Percentiles rank a stretch among this genome's conserved stretches.
Conservation (phyloP, 2,113 vertebrate genomes). For the Xenopus borealis region DNA sequence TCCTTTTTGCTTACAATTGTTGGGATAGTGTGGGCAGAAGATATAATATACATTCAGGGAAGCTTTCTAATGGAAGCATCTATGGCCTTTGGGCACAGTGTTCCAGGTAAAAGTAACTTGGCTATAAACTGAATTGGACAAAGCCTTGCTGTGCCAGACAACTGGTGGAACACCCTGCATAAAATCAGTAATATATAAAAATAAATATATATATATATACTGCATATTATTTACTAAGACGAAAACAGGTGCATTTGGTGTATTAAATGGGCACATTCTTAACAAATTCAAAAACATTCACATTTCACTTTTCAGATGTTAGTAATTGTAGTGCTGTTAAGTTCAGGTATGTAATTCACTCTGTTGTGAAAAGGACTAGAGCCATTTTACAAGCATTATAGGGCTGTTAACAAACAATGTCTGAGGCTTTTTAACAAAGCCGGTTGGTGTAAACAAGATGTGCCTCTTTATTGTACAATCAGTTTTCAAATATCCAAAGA, state of each 20-base stretch:
- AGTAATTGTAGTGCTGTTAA: background rate
- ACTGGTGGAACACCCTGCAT: background rate
- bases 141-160: background rate
- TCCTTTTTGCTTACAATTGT: no score
- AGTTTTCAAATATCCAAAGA: constrained; percentile 35
- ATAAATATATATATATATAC: background rate
- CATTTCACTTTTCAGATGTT: background rate
- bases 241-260: background rate
- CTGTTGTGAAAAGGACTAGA: background rate
- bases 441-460: constrained; percentile 38
- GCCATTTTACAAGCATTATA: background rate
- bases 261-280: background rate
- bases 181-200: background rate
- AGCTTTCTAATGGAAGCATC: no score
- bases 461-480: constrained; percentile 43
- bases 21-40: no score
- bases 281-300: background rate
- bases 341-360: background rate
- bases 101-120: background rate
- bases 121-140: background rate
- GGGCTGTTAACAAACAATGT: background rate
- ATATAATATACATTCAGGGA: no score
- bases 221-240: background rate
- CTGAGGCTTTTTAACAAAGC: background rate
- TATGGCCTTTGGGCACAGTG: background rate